Evolutionary conservation across 1,140 invertebrate genomes (phyloP), one percentile per base, ranked within the genome.

Genomic region (Micrasema minimum): DNA sequence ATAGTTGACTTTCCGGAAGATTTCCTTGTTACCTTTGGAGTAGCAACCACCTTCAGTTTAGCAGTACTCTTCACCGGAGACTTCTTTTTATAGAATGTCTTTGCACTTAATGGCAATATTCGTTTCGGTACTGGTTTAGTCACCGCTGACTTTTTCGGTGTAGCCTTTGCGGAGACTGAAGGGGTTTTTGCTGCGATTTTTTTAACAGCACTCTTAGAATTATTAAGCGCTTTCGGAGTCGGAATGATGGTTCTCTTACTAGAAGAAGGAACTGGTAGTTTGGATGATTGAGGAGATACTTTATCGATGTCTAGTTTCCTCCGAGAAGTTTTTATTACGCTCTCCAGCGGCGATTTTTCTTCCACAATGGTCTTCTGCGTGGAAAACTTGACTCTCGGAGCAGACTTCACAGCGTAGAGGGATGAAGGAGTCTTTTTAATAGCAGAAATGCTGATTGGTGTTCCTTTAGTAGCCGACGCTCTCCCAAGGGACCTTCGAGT

Each of bases 261-360:
- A 6, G 16, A 38, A 31, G 26, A 31, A 4, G 26, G 26, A 2
- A 31, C 26, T 7, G 26, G 26, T 22, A 37, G 16, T 23, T 45
- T 64, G 23, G 14, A 64, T 41, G 2, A 16, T 1, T 11, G 41
- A 12, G 12, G 23, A 41, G 35, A 20, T 43, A 20, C 18, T 9
- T 43, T 50, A 35, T 46, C 66, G 3, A 69, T 22, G 5, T 35
- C 26, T 2, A 69, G 55, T 48, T 67, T 67, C 41, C 50, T 57
- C 18, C 53, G 31, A n/a, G 22, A 46, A 69, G 45, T 22, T 62
- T 62, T 69, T n/a, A 31, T 66, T 1, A 22, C 20, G 11, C 31
- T 16, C 6, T 66, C 41, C 1, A 46, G 22, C 1, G 43, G 41
- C 14, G 31, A 46, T 14, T 20, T 66, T 10, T 67, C 50, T 43